These are phyloP conservation scores for Melanostigma gelatinosum DNA, from an alignment of 2,113 vertebrate species.

Conservation along the genomic window DNA sequence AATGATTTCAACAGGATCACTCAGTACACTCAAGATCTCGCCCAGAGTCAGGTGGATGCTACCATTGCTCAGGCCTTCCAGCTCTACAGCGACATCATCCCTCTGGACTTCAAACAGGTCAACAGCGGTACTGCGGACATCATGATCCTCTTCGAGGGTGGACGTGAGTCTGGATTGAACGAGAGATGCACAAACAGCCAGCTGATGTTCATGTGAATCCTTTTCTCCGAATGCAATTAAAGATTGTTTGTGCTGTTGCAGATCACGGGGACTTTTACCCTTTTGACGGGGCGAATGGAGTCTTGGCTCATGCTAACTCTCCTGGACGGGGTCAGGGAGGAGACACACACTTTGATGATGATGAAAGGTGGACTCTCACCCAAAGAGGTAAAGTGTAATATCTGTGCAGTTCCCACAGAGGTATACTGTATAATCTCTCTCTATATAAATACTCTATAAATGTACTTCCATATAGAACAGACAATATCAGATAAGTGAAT, in stretches of 20 bases:
- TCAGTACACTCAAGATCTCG: conserved; percentile 76
- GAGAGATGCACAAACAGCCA: background rate
- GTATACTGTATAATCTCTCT: background rate
- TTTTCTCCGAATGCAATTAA: background rate
- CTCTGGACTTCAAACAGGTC: conserved; percentile 78
- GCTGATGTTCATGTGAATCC: background rate
- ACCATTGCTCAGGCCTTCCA: conserved; percentile 77
- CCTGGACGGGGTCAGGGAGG: conserved; percentile 73
- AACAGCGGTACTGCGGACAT: conserved; percentile 75
- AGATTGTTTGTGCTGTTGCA: conserved; percentile 38
- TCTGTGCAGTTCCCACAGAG: background rate
- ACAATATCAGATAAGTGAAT: background rate
- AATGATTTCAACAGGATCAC: conserved; percentile 73
- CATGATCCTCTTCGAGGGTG: conserved; percentile 79
- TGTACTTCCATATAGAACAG: background rate
- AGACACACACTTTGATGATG: conserved; percentile 84
- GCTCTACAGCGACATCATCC: conserved; percentile 81
- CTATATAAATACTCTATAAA: background rate
- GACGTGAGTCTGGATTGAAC: conserved; percentile 63
- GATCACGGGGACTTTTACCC: conserved; percentile 81
- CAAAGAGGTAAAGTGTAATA: conserved; percentile 61
- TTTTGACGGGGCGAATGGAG: conserved; percentile 78
- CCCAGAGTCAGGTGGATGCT: conserved; percentile 65
- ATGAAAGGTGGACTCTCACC: conserved; percentile 80
- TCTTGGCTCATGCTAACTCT: conserved; percentile 82